Evolutionary conservation across 1,140 invertebrate species (phyloP).

Genomic region (Teleopsis dalmanni): DNA sequence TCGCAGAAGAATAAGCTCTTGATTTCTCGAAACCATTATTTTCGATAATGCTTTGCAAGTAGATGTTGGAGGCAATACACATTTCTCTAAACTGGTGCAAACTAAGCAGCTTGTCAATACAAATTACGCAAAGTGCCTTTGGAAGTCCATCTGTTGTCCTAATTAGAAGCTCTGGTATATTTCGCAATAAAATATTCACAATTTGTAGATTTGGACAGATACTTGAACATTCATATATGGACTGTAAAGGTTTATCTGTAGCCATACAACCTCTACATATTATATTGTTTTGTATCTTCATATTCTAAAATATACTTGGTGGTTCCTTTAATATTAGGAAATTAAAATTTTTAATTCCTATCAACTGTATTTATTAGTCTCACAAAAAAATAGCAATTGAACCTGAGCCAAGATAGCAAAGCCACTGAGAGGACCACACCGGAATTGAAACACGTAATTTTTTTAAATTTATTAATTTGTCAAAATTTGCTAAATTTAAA

Average conservation of each 20-base stretch:
- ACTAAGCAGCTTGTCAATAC: constrained; percentile 1
- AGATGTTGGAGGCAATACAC: neutral
- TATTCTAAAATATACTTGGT: neutral
- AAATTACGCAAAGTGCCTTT: constrained; percentile 2
- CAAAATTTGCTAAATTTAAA: no score
- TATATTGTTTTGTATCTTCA: neutral
- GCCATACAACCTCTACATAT: neutral
- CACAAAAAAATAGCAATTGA: no score
- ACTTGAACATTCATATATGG: neutral
- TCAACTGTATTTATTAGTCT: constrained; percentile 4
- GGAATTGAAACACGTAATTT: no score
- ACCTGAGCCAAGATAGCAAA: no score
- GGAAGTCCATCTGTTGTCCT: neutral
- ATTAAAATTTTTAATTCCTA: neutral
- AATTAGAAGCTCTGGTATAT: neutral
- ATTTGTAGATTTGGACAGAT: neutral
- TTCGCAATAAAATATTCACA: constrained; percentile 1
- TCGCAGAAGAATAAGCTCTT: neutral
- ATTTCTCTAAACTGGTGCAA: constrained; percentile 6
- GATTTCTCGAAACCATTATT: neutral
- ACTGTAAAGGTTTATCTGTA: neutral
- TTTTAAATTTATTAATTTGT: no score
- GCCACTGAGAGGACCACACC: no score
- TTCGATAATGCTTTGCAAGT: neutral
- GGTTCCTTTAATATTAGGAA: neutral